Conservation (phyloP, 2,113 vertebrate genomes). For the Polypterus bichir region DNA sequence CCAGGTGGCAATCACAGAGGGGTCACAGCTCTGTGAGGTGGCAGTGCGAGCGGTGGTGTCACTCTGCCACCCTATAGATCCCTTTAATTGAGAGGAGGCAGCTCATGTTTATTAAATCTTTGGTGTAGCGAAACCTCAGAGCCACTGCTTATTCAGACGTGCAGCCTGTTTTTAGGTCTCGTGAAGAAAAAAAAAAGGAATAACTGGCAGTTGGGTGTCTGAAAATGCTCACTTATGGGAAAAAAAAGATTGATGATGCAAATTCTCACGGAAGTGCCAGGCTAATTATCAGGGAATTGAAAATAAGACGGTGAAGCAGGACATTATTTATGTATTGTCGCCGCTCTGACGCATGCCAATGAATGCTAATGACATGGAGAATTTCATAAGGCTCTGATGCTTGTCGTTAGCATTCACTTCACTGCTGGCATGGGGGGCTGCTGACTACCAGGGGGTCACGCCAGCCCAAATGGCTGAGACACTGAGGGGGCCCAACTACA, state of each 20-base stretch:
- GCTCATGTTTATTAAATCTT: no score
- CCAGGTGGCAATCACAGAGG: no score
- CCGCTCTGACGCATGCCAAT: neutral
- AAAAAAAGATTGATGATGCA: conserved; percentile 1
- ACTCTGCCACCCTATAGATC: no score
- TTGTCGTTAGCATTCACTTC: neutral
- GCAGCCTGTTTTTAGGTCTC: no score
- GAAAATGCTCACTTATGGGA: neutral
- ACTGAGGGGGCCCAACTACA: no score
- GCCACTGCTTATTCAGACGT: no score
- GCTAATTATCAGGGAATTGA: neutral
- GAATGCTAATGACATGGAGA: neutral
- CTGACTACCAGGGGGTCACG: neutral
- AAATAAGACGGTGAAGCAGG: neutral
- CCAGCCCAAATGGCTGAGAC: neutral
- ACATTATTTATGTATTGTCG: neutral
- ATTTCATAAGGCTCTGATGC: no score
- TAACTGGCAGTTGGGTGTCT: neutral
- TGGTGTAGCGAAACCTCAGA: no score
- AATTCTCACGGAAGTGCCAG: conserved; percentile 1
- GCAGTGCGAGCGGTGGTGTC: no score
- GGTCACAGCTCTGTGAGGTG: no score
- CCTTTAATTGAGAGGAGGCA: no score
- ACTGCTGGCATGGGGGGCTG: conserved; percentile 22
- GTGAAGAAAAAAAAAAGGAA: no score